A percentile compares a stretch with the other conserved stretches of the same genome.
phyloP scores from a whole-genome alignment of 2,888 invertebrate genomes.

The Drosophila anomelani region DNA sequence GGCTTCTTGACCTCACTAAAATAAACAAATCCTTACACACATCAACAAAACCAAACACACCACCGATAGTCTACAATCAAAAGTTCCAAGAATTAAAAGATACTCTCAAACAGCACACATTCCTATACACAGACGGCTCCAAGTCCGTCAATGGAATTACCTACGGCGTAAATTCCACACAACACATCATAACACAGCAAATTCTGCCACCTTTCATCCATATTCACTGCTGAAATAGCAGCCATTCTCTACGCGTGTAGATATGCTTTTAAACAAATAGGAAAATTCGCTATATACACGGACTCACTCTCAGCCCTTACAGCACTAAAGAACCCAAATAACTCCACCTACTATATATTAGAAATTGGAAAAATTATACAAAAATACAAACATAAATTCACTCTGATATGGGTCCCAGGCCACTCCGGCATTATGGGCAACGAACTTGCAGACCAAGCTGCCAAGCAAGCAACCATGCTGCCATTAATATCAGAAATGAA shows the following conservation, averaged over 20 bases:
- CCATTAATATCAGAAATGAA: not conserved
- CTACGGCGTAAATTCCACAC: not conserved
- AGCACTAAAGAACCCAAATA: slow-evolving; percentile 5
- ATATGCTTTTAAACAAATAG: not conserved
- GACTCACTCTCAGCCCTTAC: slow-evolving; percentile 1
- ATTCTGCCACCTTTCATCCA: not conserved
- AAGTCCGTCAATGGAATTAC: not conserved
- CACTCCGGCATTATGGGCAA: no score
- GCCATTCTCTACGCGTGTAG: not conserved
- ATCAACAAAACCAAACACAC: no score
- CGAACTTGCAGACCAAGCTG: no score
- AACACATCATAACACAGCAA: no score
- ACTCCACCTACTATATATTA: not conserved
- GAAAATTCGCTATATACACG: not conserved
- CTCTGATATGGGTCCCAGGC: no score
- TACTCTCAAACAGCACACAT: not conserved
- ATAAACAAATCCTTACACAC: no score
- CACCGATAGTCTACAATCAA: no score
- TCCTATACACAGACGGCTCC: no score
- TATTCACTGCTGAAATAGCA: not conserved
- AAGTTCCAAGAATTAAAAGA: no score
- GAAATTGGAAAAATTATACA: not conserved
- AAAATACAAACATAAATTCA: no score
- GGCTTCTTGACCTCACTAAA: no score
- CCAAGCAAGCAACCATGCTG: not conserved